phyloP scores from a whole-genome alignment of 2,888 invertebrate species.

The Callyntrura guangdongensis region DNA sequence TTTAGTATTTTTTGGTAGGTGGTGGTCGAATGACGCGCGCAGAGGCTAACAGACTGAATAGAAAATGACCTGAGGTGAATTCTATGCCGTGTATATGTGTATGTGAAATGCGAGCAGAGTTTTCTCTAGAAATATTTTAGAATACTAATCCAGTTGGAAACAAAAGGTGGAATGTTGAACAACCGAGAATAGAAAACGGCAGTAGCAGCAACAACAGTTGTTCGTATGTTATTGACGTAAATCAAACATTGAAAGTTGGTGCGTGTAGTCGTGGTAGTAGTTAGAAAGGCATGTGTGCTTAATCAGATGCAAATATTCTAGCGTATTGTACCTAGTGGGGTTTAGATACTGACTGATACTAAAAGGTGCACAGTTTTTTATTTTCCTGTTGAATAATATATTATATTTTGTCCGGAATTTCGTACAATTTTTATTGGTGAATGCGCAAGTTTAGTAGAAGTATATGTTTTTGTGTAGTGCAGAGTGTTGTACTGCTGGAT shows the following conservation, averaged over 20 bases:
- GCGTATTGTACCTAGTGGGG: not conserved
- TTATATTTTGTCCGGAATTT: too few relatives aligned
- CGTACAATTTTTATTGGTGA: not conserved
- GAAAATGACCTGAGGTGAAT: too few relatives aligned
- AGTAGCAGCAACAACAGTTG: not conserved
- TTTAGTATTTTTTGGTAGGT: slow-evolving; percentile 18
- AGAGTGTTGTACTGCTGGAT: not conserved
- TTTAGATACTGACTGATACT: not conserved
- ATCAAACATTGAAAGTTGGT: slow-evolving; percentile 15
- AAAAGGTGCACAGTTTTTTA: too few relatives aligned
- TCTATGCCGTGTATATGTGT: slow-evolving; percentile 19
- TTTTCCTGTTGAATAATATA: too few relatives aligned
- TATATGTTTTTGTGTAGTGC: not conserved
- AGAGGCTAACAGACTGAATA: too few relatives aligned
- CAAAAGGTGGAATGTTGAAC: slow-evolving; percentile 17
- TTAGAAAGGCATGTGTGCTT: not conserved
- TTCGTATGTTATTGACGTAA: slow-evolving; percentile 19
- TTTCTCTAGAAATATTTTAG: not conserved
- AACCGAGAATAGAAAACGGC: not conserved
- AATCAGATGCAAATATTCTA: slow-evolving; percentile 19
- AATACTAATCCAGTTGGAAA: slow-evolving; percentile 42
- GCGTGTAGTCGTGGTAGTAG: not conserved
- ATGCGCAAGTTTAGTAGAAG: too few relatives aligned
- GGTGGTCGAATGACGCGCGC: slow-evolving; percentile 4
- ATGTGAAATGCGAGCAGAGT: not conserved